Base-by-base conservation (phyloP, 2,888 invertebrate genomes). In the Mamestra brassicae region DNA sequence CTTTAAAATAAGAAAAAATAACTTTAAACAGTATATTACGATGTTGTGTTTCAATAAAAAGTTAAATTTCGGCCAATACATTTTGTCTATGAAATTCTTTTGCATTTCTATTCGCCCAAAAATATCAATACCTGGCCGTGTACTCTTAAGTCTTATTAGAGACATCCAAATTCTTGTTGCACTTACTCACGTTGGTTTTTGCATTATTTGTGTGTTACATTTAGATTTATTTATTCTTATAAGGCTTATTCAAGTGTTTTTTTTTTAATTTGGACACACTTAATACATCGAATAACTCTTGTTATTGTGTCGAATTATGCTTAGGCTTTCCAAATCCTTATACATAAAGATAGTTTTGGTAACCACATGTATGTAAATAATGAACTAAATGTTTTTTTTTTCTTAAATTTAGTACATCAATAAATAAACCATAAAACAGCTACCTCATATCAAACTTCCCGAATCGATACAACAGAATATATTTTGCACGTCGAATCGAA, bases 401-500 rank as follows among this genome's bases (percentile, higher is more conserved):
- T 7, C 15, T 52, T 0, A 7, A 0, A 50, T 3, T 15, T 47
- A n/a, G 60, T n/a, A 65, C 36, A 47, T 78, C 45, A 50, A 47
- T 57, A 65, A 64, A 78, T 67, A 83, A 79, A 45, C 67, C 60
- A 74, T 58, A 61, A 63, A 77, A 60, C 36, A 10, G 68, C 71
- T 76, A 74, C 81, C 81, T 73, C 61, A 77, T 74, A 83, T 83
- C 74, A 84, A 75, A 76, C 64, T 74, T 78, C 70, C 71, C 69
- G 60, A 71, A 80, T 84, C 69, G 68, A 81, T 75, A 85, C 78
- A 84, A 84, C 83, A 72, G 81, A 84, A 84, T 82, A 85, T 85
- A 88, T 86, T 86, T 89, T 84, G 85, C 85, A 84, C 85, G 84
- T 88, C 88, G 81, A 90, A 90, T 90, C 84, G 86, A 84, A 80